Conservation (phyloP, 2,888 invertebrate species). For the Pardosa pseudoannulata region DNA sequence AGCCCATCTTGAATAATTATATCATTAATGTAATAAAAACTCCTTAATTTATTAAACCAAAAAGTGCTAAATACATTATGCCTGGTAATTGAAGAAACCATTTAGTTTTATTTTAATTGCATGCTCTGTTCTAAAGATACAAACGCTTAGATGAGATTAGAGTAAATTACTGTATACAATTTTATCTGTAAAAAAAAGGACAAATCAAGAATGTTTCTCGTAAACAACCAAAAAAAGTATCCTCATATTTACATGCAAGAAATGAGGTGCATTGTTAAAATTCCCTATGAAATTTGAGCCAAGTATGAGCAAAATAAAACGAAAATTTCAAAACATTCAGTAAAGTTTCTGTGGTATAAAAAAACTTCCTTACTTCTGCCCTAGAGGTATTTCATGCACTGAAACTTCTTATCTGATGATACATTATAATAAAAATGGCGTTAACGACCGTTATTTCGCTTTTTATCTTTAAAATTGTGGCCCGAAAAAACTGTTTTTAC, state of each 20-base stretch:
- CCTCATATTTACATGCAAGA: not conserved
- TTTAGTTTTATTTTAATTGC: no score
- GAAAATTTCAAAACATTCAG: not conserved
- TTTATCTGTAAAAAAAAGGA: no score
- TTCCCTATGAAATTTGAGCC: not conserved
- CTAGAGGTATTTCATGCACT: constrained; percentile 1
- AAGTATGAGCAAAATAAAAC: not conserved
- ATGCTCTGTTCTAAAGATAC: no score
- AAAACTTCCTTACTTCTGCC: constrained; percentile 6
- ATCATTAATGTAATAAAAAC: no score
- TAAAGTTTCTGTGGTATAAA: not conserved
- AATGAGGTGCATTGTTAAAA: not conserved
- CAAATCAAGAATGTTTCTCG: no score
- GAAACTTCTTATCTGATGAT: constrained; percentile 13
- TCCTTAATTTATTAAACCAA: no score
- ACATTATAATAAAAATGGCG: constrained; percentile 12
- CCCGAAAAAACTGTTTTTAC: not conserved
- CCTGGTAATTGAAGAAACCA: no score
- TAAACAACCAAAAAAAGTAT: not conserved
- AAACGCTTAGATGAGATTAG: no score
- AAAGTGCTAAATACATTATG: no score
- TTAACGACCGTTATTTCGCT: constrained; percentile 13
- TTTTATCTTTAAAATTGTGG: constrained; percentile 13
- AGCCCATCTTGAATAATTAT: no score
- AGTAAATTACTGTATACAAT: no score